Conservation (phyloP, 2,888 invertebrate genomes). For the Opisthograptis luteolata region DNA sequence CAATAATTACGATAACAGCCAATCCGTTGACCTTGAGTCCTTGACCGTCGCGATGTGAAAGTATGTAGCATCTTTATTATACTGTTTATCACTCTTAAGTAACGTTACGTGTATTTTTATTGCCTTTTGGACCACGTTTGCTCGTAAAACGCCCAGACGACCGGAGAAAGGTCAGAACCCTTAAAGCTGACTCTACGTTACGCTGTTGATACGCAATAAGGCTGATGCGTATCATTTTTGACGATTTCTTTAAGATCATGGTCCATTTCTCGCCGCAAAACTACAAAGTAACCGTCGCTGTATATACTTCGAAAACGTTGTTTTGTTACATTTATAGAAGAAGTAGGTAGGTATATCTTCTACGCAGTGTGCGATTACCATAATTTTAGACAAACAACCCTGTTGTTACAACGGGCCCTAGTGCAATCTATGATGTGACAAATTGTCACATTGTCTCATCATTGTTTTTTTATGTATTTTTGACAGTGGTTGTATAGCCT, state of each 20-base stretch:
- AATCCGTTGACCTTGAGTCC: constrained; percentile 33
- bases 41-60: constrained; percentile 50
- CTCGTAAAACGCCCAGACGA: constrained; percentile 13
- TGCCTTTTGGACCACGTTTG: constrained; percentile 32
- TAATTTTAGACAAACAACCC: no score
- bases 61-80: constrained; percentile 39
- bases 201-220: not conserved
- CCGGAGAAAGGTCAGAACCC: constrained; percentile 26
- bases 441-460: constrained; percentile 1
- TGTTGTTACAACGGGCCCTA: no score
- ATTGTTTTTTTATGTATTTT: not conserved
- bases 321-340: no score
- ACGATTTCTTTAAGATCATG: no score
- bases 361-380: no score
- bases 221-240: no score
- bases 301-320: no score
- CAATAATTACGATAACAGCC: constrained; percentile 6
- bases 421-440: not conserved
- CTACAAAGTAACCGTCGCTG: no score
- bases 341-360: no score
- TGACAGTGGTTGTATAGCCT: not conserved
- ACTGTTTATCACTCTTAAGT: constrained; percentile 51
- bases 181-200: constrained; percentile 8
- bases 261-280: no score
- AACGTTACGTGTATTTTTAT: constrained; percentile 55